phyloP scores from a whole-genome alignment of 2,888 invertebrate species.

The Oxyteleia sp. region DNA sequence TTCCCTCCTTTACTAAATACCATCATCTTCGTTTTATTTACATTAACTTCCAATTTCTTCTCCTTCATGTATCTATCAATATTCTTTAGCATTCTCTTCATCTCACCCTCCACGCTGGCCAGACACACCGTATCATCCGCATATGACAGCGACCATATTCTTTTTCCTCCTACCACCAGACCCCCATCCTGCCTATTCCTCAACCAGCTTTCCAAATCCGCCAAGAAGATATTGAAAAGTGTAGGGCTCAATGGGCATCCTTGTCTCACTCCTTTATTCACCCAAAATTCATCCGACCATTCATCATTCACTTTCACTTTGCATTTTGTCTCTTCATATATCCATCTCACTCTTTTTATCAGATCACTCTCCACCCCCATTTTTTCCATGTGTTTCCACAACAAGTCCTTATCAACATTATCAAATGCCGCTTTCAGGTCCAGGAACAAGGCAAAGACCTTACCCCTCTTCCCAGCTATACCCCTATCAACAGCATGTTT shows the following conservation, averaged over 20 bases:
- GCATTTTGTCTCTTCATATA: slow-evolving; percentile 2
- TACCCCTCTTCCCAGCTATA: neutral
- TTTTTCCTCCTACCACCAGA: neutral
- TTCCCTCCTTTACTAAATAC: slow-evolving; percentile 12
- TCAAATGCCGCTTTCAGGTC: slow-evolving; percentile 10
- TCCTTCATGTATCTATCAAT: neutral
- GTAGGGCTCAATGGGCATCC: slow-evolving; percentile 13
- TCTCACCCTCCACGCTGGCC: neutral
- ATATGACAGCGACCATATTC: slow-evolving; percentile 4
- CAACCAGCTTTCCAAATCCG: neutral
- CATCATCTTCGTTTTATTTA: slow-evolving; percentile 1
- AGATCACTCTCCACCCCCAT: neutral
- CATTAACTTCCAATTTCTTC: slow-evolving; percentile 1
- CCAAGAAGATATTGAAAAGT: neutral
- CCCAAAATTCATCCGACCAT: neutral
- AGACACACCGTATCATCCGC: neutral
- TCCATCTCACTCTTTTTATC: neutral
- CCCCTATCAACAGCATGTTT: neutral
- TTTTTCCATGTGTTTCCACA: neutral
- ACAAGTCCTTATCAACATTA: neutral
- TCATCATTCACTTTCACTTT: neutral
- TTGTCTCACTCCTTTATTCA: slow-evolving; percentile 5
- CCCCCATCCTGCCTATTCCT: neutral
- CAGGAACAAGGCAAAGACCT: neutral
- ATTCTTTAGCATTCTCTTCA: neutral